phyloP scores from a whole-genome alignment of 2,113 vertebrate genomes.

The Copsychus sechellarum region DNA sequence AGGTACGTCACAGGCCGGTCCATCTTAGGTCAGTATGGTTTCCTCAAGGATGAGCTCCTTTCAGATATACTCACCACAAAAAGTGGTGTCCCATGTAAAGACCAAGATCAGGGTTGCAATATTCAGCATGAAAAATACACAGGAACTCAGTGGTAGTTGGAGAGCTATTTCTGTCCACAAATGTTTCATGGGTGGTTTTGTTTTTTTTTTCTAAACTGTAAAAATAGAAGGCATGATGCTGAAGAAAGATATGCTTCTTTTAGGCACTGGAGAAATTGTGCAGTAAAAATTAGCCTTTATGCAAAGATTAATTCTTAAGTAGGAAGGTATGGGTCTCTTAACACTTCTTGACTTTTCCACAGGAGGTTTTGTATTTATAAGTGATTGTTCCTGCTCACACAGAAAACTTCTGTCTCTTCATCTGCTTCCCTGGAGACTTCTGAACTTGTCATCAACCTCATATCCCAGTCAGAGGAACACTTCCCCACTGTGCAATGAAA shows the following conservation, averaged over 20 bases:
- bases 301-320: constrained; percentile 8
- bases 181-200: not conserved
- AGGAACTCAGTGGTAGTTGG: not conserved
- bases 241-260: constrained; percentile 21
- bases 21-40: not conserved
- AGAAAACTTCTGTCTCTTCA: constrained; percentile 31
- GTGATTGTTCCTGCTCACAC: not conserved
- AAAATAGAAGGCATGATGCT: not conserved
- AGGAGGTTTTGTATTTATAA: constrained; percentile 14
- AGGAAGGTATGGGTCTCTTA: not conserved
- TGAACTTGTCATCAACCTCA: constrained; percentile 38
- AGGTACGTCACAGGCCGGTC: not conserved
- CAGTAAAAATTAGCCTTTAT: constrained; percentile 11
- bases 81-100: not conserved
- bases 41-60: not conserved
- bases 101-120: not conserved
- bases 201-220: not conserved
- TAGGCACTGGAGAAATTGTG: not conserved
- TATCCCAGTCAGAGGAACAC: constrained; percentile 34
- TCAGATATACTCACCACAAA: not conserved
- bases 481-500: constrained; percentile 58
- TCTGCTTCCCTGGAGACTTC: constrained; percentile 29
- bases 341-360: constrained; percentile 40
- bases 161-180: not conserved
- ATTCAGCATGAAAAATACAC: not conserved